Conservation (phyloP, 2,888 invertebrate genomes). For the Copidosoma aretas region DNA sequence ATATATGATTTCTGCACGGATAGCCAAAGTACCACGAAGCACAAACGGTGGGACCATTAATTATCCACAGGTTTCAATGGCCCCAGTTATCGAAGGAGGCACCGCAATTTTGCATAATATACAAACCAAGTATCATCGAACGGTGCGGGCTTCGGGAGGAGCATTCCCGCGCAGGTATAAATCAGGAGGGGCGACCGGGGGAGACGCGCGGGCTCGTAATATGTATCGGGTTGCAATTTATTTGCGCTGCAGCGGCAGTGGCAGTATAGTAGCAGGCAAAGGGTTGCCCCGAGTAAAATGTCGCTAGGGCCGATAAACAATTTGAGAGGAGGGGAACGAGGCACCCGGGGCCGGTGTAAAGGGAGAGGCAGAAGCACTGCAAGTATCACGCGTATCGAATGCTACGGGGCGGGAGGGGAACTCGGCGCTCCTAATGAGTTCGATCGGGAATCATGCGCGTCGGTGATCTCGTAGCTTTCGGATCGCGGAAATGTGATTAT, state of each 20-base stretch:
- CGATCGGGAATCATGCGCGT: neutral
- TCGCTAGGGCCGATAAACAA: constrained; percentile 25
- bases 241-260: neutral
- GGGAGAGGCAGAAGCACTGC: constrained; percentile 23
- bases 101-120: no score
- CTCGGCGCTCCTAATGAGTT: neutral
- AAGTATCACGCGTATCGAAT: constrained; percentile 30
- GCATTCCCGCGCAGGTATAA: neutral
- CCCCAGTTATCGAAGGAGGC: no score
- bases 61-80: no score
- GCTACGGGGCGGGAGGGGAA: neutral
- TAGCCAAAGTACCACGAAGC: no score
- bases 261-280: neutral
- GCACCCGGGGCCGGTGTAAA: constrained; percentile 13
- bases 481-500: no score
- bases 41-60: no score
- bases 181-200: neutral
- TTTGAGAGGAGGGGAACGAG: constrained; percentile 15
- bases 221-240: constrained; percentile 15
- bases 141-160: no score
- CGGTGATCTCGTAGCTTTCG: neutral
- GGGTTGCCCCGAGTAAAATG: constrained; percentile 9
- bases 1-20: no score
- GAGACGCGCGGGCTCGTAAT: neutral
- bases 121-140: neutral